Evolutionary conservation across 2,113 vertebrate species (phyloP).

Genomic region (Pelobates fuscus): DNA sequence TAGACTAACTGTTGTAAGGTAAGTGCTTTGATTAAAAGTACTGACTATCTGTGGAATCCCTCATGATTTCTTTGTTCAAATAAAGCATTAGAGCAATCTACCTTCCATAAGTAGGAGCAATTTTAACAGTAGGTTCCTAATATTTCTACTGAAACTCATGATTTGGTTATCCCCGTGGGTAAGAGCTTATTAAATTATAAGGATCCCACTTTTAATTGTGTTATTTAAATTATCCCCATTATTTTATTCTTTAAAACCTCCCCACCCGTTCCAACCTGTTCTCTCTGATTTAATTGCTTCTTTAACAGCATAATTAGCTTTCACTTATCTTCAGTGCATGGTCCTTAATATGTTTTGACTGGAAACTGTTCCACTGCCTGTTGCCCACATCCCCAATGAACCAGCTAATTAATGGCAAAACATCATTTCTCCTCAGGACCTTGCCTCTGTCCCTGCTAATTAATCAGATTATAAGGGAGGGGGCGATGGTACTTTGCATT

Average conservation of each 20-base stretch:
- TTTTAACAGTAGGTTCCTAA: slow-evolving; percentile 9
- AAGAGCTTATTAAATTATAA: slow-evolving; percentile 30
- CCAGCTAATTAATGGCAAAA: slow-evolving; percentile 38
- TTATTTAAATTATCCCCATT: slow-evolving; percentile 39
- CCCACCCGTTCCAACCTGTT: slow-evolving; percentile 21
- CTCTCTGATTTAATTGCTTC: slow-evolving; percentile 46
- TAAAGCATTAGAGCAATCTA: slow-evolving; percentile 11
- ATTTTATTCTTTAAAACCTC: slow-evolving; percentile 33
- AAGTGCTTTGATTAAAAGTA: slow-evolving; percentile 19
- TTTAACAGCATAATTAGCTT: slow-evolving; percentile 44
- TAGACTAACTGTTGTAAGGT: slow-evolving; percentile 1
- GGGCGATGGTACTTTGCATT: background rate
- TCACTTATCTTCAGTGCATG: slow-evolving; percentile 40
- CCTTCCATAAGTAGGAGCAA: background rate
- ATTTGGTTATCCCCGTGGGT: slow-evolving; percentile 29
- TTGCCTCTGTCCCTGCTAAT: slow-evolving; percentile 27
- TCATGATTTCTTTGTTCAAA: slow-evolving; percentile 11
- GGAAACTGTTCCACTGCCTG: slow-evolving; percentile 30
- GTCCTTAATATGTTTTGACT: slow-evolving; percentile 45
- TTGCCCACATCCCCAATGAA: slow-evolving; percentile 29
- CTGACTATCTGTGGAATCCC: background rate
- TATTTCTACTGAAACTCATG: background rate
- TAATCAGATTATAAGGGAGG: slow-evolving; percentile 24
- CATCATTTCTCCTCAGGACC: slow-evolving; percentile 7
- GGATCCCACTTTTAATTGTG: slow-evolving; percentile 7